Evolutionary conservation across 2,797 vertebrate genomes (phyloP).

Genomic region (Hoplostethus atlanticus): DNA sequence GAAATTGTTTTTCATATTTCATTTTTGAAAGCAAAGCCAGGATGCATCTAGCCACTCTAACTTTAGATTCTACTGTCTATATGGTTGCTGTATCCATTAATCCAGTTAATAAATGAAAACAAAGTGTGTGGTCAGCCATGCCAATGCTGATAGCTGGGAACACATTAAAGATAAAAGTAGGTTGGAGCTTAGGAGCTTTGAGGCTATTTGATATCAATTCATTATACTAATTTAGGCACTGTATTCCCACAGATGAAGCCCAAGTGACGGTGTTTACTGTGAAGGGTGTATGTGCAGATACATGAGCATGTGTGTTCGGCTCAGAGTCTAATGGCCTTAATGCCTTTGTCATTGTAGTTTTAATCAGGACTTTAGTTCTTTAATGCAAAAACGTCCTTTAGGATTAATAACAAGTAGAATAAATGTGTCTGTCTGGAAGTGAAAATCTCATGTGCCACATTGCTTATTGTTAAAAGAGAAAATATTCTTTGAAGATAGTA

Average conservation of each 20-base stretch:
- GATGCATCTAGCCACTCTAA: too few species aligned
- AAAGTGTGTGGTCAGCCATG: constrained; percentile 27
- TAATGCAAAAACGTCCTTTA: too few species aligned
- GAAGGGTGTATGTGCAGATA: not conserved
- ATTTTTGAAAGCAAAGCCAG: not conserved
- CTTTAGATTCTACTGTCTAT: too few species aligned
- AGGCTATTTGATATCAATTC: constrained; percentile 42
- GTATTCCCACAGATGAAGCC: constrained; percentile 28
- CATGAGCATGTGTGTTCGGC: not conserved
- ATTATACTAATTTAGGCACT: constrained; percentile 43
- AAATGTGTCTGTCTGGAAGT: too few species aligned
- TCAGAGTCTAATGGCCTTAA: not conserved
- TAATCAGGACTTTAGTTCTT: not conserved
- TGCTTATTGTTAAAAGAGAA: too few species aligned
- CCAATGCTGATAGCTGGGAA: constrained; percentile 34
- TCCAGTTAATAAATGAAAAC: constrained; percentile 13
- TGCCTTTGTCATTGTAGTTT: not conserved
- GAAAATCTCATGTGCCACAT: too few species aligned
- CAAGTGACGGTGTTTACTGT: constrained; percentile 1
- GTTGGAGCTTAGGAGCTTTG: constrained; percentile 30
- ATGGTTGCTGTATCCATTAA: not conserved
- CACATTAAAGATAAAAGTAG: constrained; percentile 39
- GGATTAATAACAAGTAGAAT: too few species aligned
- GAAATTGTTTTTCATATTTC: too few species aligned
- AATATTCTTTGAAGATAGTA: too few species aligned